A percentile compares a stretch with the other conserved stretches of the same genome.
Conservation (phyloP, 2,888 invertebrate genomes). For the Phytoseiulus persimilis region DNA sequence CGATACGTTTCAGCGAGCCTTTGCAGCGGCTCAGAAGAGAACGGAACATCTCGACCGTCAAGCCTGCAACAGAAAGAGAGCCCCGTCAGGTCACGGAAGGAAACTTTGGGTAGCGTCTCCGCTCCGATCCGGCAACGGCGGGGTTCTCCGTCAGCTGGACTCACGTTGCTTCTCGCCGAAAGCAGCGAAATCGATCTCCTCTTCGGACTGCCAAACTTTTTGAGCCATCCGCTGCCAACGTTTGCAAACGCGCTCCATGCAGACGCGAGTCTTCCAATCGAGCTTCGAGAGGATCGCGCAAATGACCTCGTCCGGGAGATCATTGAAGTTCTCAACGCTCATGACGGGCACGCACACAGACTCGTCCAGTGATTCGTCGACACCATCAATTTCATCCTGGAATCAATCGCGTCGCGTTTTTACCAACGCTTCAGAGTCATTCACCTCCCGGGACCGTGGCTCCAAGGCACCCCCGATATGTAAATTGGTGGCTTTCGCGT, state of each 20-base stretch:
- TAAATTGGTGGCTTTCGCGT: no score
- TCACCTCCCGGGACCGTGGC: no score
- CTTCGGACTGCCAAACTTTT: conserved; percentile 43
- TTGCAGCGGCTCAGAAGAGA: conserved; percentile 14
- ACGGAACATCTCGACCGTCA: conserved; percentile 30
- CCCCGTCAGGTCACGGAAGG: no score
- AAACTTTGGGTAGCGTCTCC: no score
- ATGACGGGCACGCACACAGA: conserved; percentile 30
- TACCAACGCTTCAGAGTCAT: neutral
- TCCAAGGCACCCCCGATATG: no score
- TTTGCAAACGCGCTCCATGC: conserved; percentile 42
- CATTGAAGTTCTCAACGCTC: conserved; percentile 29
- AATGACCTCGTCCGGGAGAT: conserved; percentile 20
- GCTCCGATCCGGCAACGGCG: no score
- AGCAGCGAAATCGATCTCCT: conserved; percentile 41
- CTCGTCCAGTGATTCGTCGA: conserved; percentile 16
- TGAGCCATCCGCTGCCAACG: conserved; percentile 43
- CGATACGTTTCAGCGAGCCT: conserved; percentile 8
- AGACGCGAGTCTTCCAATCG: conserved; percentile 18
- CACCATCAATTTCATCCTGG: conserved; percentile 34
- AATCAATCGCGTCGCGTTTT: neutral
- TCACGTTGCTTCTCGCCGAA: conserved; percentile 15
- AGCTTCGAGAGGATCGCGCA: conserved; percentile 16
- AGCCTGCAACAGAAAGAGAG: neutral
- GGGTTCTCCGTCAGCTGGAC: neutral